Evolutionary conservation across 35 echinoderm and acorn worm genomes (phyloP).

Genomic region (Nesometra sesokonis): DNA sequence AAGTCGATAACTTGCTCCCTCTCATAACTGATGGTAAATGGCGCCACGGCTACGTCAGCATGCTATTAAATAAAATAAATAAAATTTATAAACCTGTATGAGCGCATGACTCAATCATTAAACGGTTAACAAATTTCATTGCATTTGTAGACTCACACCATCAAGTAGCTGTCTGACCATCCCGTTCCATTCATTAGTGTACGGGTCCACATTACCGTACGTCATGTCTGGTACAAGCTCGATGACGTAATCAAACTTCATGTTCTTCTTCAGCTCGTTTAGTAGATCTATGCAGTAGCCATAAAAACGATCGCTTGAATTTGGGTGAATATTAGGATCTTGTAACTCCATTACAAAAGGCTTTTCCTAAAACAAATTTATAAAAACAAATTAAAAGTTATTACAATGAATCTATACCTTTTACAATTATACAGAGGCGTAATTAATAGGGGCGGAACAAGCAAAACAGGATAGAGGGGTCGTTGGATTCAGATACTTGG

Average conservation of each 20-base stretch:
- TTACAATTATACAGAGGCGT: too few relatives aligned
- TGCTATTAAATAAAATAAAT: not conserved
- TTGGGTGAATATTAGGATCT: not conserved
- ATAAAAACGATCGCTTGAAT: not conserved
- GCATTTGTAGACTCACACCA: not conserved
- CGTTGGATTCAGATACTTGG: too few relatives aligned
- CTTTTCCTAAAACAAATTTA: not conserved
- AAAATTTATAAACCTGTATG: too few relatives aligned
- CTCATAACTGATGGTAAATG: slow-evolving; percentile 8
- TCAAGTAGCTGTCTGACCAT: not conserved
- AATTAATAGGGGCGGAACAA: too few relatives aligned
- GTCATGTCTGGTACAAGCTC: not conserved
- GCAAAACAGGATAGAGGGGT: too few relatives aligned
- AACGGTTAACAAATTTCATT: not conserved
- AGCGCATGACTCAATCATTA: not conserved
- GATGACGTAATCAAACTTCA: slow-evolving; percentile 3
- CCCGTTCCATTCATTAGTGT: not conserved
- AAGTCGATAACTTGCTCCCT: slow-evolving; percentile 2
- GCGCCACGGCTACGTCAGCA: not conserved
- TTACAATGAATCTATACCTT: too few relatives aligned
- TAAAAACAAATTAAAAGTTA: too few relatives aligned
- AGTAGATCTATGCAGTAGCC: not conserved
- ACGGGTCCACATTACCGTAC: not conserved
- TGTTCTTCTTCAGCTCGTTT: not conserved
- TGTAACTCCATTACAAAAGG: not conserved